Conservation (phyloP, 2,113 vertebrate genomes). For the Chloroceryle aenea region DNA sequence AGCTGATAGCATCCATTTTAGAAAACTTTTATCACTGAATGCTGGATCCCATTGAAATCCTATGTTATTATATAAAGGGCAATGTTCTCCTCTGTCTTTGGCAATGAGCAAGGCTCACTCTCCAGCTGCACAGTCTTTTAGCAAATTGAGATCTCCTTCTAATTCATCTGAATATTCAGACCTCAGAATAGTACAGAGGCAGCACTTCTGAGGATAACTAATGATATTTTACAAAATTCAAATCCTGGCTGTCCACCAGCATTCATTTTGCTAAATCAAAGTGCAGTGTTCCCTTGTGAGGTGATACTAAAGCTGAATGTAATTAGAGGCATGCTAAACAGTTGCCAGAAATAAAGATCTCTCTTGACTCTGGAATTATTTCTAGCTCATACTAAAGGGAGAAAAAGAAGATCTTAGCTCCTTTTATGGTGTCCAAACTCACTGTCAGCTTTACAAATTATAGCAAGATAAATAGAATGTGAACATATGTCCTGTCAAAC, state of each 20-base stretch:
- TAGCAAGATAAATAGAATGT: background rate
- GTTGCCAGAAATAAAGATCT: constrained; percentile 11
- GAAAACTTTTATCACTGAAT: background rate
- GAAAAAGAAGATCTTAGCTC: background rate
- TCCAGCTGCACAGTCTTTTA: constrained; percentile 33
- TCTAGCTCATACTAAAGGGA: background rate
- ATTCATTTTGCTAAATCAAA: constrained; percentile 51
- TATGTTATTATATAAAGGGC: background rate
- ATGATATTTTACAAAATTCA: constrained; percentile 49
- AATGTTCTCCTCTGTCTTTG: background rate
- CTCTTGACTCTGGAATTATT: constrained; percentile 12
- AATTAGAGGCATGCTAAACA: constrained; percentile 13
- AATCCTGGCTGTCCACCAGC: constrained; percentile 34
- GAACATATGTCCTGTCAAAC: background rate
- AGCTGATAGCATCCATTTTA: background rate
- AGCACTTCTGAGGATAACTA: constrained; percentile 50
- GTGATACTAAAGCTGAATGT: constrained; percentile 16
- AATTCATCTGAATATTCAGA: constrained; percentile 44
- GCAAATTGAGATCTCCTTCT: constrained; percentile 20
- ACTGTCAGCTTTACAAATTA: background rate
- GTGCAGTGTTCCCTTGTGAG: constrained; percentile 17
- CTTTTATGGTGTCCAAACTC: background rate
- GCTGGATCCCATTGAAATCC: background rate
- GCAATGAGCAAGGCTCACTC: background rate
- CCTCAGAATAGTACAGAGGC: constrained; percentile 26